phyloP scores from a whole-genome alignment of 2,113 vertebrate genomes.

The Xiphophorus maculatus region DNA sequence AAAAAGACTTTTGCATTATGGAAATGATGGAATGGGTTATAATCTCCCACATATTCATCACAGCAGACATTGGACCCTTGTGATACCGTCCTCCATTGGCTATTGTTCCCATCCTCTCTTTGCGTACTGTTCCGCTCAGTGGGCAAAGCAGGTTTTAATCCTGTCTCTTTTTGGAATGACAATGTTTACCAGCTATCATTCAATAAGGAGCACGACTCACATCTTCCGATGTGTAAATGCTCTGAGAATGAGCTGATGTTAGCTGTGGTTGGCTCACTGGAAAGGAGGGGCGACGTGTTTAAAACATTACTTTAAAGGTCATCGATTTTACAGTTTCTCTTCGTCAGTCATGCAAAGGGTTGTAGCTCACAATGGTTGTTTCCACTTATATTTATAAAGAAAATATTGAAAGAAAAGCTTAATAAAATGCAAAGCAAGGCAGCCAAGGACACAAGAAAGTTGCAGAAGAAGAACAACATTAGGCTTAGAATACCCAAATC shows the following conservation, averaged over 20 bases:
- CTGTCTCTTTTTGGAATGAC: slow-evolving; percentile 69
- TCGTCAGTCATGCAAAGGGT: too few relatives aligned
- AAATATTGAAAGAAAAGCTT: too few relatives aligned
- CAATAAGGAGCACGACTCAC: slow-evolving; percentile 66
- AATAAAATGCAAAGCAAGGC: background rate
- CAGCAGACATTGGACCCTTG: slow-evolving; percentile 75
- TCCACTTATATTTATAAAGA: too few relatives aligned
- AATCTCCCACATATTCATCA: slow-evolving; percentile 84
- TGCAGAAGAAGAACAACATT: background rate
- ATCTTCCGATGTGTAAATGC: slow-evolving; percentile 58
- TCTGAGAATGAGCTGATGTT: slow-evolving; percentile 34
- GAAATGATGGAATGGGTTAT: slow-evolving; percentile 81
- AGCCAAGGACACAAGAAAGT: background rate
- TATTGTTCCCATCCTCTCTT: slow-evolving; percentile 74
- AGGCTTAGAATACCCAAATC: background rate
- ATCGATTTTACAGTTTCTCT: background rate
- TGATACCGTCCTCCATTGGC: slow-evolving; percentile 77
- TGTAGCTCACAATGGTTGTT: too few relatives aligned
- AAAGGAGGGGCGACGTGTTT: slow-evolving; percentile 21
- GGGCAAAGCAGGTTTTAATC: slow-evolving; percentile 73
- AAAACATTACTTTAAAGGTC: background rate
- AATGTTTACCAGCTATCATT: slow-evolving; percentile 80
- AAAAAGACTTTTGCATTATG: slow-evolving; percentile 83
- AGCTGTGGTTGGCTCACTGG: slow-evolving; percentile 38
- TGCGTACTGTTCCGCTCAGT: slow-evolving; percentile 66